Evolutionary conservation across 2,888 invertebrate species (phyloP).

Genomic region (Pristionchus exspectatus): DNA sequence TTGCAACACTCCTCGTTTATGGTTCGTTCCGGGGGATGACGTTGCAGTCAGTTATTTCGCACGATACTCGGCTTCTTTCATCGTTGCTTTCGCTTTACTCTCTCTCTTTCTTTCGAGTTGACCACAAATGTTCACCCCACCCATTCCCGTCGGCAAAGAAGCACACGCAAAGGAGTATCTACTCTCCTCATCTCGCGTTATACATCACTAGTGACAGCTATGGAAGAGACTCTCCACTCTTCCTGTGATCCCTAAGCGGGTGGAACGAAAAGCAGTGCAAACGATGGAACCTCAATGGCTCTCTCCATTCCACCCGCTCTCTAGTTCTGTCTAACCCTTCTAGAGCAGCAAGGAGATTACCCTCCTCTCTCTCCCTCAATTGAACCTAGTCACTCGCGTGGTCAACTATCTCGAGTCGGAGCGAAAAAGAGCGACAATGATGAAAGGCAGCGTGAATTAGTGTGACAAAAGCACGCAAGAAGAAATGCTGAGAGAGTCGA

Average conservation of each 20-base stretch:
- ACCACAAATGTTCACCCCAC: background rate
- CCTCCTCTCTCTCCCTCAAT: background rate
- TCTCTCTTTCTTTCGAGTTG: background rate
- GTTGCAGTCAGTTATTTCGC: background rate
- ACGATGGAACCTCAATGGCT: background rate
- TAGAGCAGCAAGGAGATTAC: background rate
- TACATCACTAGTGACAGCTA: too few relatives aligned
- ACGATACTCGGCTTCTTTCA: background rate
- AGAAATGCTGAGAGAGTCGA: constrained; percentile 27
- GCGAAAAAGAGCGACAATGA: background rate
- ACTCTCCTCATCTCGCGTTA: too few relatives aligned
- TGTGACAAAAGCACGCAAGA: background rate
- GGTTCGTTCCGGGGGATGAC: background rate
- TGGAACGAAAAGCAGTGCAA: background rate
- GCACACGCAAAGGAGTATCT: background rate
- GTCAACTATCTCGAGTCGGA: background rate
- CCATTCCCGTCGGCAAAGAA: background rate
- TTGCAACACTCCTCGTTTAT: background rate
- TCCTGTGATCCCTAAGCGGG: too few relatives aligned
- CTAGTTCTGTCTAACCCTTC: too few relatives aligned
- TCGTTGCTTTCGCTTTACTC: background rate
- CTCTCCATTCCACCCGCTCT: background rate
- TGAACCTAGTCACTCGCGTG: background rate
- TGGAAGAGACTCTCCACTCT: too few relatives aligned
- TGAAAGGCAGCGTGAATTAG: constrained; percentile 31